Base-by-base conservation (phyloP, 2,113 vertebrate genomes). In the Spea bombifrons region DNA sequence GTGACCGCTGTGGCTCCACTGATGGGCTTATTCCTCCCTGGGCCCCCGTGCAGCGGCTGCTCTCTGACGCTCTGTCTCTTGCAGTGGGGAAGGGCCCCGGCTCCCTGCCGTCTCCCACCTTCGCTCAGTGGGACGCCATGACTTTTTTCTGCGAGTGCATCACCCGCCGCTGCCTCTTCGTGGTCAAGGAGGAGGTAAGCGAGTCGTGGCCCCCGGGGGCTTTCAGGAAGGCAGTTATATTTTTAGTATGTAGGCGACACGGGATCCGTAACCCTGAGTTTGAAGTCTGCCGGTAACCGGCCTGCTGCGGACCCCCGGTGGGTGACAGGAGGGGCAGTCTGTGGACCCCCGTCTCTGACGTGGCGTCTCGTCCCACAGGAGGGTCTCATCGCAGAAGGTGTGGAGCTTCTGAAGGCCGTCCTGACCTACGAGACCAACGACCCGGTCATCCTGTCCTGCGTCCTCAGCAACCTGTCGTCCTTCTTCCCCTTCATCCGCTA, bases 101-200 rank as follows among this genome's bases (percentile, higher is more conserved):
- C 85, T 93, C 94, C 80, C 88, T 94, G 72, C 91, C 95, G 81
- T 98, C 96, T 4, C 93, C 94, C 2, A 94, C 94, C 17, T 96
- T 92, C 78, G 90, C 95, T 67, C 94, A 98, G 80, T 99, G 97
- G 97, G 97, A 99, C 16, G 97, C 97, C 53, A 93, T 97, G 94
- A 97, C 96, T 0, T 93, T 96, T 86, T 98, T 98, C 88, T 91
- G 93, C 0, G 97, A 99, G 86, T 94, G 96, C 0, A 84, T 96
- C 71, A 87, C 94, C 83, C 89, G 92, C 79, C 94, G 96, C 86
- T 90, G 96, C 81, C 92, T 96, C 73, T 94, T 93, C 87, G 91
- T 86, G 53, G 73, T 97, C 81, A 93, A 93, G n/a, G 95, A 94
- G 83, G 94, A 98, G 82, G 97, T 98, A 93, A 17, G 10, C 3